Evolutionary conservation across 2,113 vertebrate genomes (phyloP).

Genomic region (Camelus dromedarius): DNA sequence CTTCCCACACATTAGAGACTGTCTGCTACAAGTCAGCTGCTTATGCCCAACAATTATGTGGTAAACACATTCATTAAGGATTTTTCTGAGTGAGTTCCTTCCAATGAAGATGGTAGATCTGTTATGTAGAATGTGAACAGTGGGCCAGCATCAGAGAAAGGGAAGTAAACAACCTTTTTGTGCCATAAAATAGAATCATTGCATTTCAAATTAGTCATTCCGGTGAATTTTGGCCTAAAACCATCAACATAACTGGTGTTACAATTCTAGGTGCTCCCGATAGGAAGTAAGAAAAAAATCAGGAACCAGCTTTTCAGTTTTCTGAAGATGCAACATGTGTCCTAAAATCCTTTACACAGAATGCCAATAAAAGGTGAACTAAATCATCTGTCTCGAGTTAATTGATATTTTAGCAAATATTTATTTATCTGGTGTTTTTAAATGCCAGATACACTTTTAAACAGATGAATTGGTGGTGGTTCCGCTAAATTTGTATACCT

Average conservation of each 20-base stretch:
- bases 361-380: background rate
- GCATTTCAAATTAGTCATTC: background rate
- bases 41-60: background rate
- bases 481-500: background rate
- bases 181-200: background rate
- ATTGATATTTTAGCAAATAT: background rate
- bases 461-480: background rate
- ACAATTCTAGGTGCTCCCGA: constrained; percentile 1
- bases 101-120: background rate
- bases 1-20: background rate
- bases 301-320: background rate
- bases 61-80: background rate
- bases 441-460: constrained; percentile 42
- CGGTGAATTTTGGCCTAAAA: background rate
- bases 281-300: background rate
- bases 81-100: constrained; percentile 1
- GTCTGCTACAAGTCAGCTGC: background rate
- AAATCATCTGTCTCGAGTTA: background rate
- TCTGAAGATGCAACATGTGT: background rate
- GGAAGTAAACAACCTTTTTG: constrained; percentile 19
- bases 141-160: background rate
- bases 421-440: background rate
- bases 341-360: background rate
- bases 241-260: background rate
- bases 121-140: background rate